phyloP scores from a whole-genome alignment of 2,888 invertebrate genomes.

The Dyspetes luteomarginatus region DNA sequence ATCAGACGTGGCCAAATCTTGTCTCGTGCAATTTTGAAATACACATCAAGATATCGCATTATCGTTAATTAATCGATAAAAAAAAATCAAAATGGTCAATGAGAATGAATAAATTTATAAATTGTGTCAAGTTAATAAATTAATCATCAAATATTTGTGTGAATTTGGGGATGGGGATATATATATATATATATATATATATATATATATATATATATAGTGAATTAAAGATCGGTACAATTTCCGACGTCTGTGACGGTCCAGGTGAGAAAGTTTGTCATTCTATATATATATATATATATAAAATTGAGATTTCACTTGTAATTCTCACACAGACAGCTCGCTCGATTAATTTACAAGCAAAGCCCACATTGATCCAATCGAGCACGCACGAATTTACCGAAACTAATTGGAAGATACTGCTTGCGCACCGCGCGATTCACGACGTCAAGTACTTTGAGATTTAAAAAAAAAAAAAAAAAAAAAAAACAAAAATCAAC shows the following conservation, averaged over 20 bases:
- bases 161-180: no score
- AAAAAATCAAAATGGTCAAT: background rate
- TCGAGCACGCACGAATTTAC: slow-evolving; percentile 2
- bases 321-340: slow-evolving; percentile 1
- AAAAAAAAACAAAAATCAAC: no score
- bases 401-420: slow-evolving; percentile 19
- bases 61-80: background rate
- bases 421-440: no score
- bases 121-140: background rate
- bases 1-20: slow-evolving; percentile 38
- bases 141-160: no score
- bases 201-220: no score
- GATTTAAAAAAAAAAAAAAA: background rate
- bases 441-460: no score
- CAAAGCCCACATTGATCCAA: background rate
- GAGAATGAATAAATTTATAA: no score
- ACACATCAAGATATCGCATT: slow-evolving; percentile 10
- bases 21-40: slow-evolving; percentile 54
- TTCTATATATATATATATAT: no score
- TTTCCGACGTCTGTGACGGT: background rate
- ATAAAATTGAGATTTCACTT: slow-evolving; percentile 29
- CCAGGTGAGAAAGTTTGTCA: slow-evolving; percentile 39
- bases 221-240: no score
- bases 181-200: no score
- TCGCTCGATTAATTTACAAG: slow-evolving; percentile 22